phyloP scores from a whole-genome alignment of 2,797 vertebrate genomes.

The Alosa sapidissima region DNA sequence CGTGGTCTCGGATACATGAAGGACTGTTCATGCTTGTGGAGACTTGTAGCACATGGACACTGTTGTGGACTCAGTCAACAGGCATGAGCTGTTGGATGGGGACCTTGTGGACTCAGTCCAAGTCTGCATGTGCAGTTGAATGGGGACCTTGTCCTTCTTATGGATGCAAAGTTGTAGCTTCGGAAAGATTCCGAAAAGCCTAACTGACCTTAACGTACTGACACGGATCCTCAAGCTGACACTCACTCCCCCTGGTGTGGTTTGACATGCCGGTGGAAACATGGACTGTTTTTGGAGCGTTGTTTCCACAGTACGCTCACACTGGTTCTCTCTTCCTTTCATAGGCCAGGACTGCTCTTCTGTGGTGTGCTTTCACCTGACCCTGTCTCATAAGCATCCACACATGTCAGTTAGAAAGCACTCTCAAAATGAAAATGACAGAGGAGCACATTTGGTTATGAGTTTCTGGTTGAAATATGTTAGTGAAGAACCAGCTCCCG shows the following conservation, averaged over 20 bases:
- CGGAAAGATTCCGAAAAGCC: neutral
- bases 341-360: neutral
- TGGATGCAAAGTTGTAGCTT: neutral
- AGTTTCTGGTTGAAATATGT: neutral
- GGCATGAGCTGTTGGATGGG: neutral
- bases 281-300: neutral
- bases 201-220: neutral
- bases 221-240: neutral
- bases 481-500: neutral
- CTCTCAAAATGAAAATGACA: neutral
- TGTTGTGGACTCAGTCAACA: neutral
- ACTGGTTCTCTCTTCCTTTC: neutral
- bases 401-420: neutral
- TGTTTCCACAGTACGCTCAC: neutral
- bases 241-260: neutral
- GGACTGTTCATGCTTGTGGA: neutral
- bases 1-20: neutral
- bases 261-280: neutral
- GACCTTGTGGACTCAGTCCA: neutral
- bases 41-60: neutral
- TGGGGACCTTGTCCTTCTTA: neutral
- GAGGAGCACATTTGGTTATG: neutral
- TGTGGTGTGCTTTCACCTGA: neutral
- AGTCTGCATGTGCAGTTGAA: neutral
- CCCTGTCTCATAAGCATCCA: neutral